Conservation (phyloP, 92 coral and sea anemone species). For the Scolanthus callimorphus region DNA sequence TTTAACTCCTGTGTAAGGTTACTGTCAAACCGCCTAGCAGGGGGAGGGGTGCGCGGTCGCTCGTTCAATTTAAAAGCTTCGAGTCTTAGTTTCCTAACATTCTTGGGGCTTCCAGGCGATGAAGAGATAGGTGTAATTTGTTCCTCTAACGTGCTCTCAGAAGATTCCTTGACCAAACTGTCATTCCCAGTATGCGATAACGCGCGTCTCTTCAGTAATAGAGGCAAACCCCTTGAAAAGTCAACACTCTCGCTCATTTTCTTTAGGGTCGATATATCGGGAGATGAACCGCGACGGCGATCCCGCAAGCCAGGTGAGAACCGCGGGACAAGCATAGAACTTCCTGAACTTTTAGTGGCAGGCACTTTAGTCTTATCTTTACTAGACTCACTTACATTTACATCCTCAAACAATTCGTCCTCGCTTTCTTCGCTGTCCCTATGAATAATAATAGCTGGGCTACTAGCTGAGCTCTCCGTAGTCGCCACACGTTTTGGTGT, state of each 20-base stretch:
- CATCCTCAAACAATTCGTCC: not conserved
- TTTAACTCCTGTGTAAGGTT: conserved; percentile 7
- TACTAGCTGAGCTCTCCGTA: not conserved
- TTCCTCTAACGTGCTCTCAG: not conserved
- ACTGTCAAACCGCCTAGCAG: conserved; percentile 6
- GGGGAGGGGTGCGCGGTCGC: conserved; percentile 21
- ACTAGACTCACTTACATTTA: no score
- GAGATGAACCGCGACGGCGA: not conserved
- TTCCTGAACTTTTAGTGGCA: not conserved
- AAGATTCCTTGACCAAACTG: not conserved
- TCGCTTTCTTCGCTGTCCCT: conserved; percentile 1
- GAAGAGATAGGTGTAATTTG: conserved; percentile 17
- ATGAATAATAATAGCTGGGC: conserved; percentile 21
- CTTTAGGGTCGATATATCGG: not conserved
- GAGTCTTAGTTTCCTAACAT: not conserved
- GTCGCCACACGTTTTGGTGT: not conserved
- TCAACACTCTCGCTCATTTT: not conserved
- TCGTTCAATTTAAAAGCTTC: not conserved
- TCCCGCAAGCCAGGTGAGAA: not conserved
- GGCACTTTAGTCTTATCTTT: no score
- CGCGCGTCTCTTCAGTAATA: not conserved
- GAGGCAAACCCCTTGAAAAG: not conserved
- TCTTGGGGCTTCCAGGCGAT: not conserved
- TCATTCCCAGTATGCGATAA: not conserved
- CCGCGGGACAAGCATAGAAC: not conserved